Evolutionary conservation across 1,140 invertebrate species (phyloP), one percentile per base, ranked within the genome.

Genomic region (Leptopilina clavipes): DNA sequence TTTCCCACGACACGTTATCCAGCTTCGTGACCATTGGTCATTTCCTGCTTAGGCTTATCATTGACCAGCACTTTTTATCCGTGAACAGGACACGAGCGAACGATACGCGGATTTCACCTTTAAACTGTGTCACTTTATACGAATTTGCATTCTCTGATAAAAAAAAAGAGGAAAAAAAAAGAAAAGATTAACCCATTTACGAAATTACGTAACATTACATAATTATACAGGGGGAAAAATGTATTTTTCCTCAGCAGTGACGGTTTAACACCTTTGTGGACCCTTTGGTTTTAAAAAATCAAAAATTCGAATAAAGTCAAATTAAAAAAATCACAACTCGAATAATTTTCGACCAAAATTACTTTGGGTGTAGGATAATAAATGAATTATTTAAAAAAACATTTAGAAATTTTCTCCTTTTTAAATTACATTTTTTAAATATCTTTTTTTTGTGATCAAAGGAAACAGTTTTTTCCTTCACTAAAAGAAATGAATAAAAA

Each of bases 141-240:
- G 59, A 65, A 65, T 31, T 65, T 65, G 59, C 59, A 65, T 65
- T 65, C 59, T 31, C 59, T 65, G 59, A 65, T 65, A 65, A 65
- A 65, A 65, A 65, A 59, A 65, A 65, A 40, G 9, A 40, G 7
- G 7, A 40, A 40, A 40, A 40, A 40, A 40, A 40, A 40, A 9
- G 37, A 40, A 40, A n/a, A n/a, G 59, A 65, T 65, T 65, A 65
- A 65, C 59, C 59, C 59, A 65, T 65, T 65, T 65, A n/a, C 59
- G 7, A 25, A 65, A 65, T 65, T 65, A 65, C 25, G 19, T 25
- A 31, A 31, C 59, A 65, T 65, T 65, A 65, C 1, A 65, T 14
- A 65, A 37, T 65, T 14, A 31, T 65, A 8, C 1, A 5, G 48
- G 14, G n/a, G 3, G 5, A 52, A 52, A 17, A 17, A 52, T 17